A percentile compares a stretch with the other conserved stretches of the same genome.
These are phyloP conservation scores for Ecdyonurus torrentis DNA, from an alignment of 2,888 invertebrate species.

Conservation along the genomic window DNA sequence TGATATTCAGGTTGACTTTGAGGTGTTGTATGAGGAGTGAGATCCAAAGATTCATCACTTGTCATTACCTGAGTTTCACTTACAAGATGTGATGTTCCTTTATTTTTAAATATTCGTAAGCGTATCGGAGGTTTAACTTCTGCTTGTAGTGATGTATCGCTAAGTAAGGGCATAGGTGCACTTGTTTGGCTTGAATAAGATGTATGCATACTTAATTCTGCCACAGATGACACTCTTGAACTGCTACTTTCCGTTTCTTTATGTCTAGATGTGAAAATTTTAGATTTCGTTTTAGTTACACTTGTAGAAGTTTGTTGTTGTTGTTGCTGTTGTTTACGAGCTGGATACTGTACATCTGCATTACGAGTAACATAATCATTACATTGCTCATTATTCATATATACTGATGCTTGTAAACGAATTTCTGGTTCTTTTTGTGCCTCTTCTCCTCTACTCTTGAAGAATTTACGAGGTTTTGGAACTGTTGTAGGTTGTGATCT, in stretches of 20 bases:
- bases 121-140: slow-evolving; percentile 62
- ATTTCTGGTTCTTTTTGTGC: slow-evolving; percentile 3
- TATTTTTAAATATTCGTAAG: slow-evolving; percentile 60
- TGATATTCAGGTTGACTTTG: neutral
- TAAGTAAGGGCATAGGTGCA: slow-evolving; percentile 8
- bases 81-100: slow-evolving; percentile 29
- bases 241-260: neutral
- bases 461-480: slow-evolving; percentile 74
- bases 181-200: slow-evolving; percentile 8
- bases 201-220: neutral
- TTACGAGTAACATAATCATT: neutral
- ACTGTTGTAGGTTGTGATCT: slow-evolving; percentile 35
- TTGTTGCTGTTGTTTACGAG: neutral
- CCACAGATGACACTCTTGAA: neutral
- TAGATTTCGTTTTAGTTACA: neutral
- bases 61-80: slow-evolving; percentile 15
- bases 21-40: neutral
- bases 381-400: neutral
- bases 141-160: slow-evolving; percentile 14
- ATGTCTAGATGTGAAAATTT: neutral
- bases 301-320: neutral
- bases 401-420: neutral
- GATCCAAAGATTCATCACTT: neutral
- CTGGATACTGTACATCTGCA: neutral
- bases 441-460: slow-evolving; percentile 63